A percentile compares a stretch with the other conserved stretches of the same genome.
These are phyloP conservation scores for Nowickia ferox DNA, from an alignment of 2,888 invertebrate genomes.

Conservation along the genomic window DNA sequence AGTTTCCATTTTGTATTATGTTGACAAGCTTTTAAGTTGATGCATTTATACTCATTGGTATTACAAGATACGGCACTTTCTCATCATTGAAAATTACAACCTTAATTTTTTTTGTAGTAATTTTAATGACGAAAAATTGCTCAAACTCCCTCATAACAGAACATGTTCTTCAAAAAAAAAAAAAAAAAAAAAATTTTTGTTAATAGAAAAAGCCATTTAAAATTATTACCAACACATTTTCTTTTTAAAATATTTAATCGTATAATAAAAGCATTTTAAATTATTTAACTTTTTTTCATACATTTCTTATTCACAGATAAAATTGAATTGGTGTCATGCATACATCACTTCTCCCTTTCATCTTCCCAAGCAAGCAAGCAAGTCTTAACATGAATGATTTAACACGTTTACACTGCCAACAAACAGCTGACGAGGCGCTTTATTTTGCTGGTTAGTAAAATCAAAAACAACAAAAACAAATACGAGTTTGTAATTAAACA, in stretches of 20 bases:
- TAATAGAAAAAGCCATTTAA: constrained; percentile 13
- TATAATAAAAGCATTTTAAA: constrained; percentile 29
- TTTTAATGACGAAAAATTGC: too few species aligned
- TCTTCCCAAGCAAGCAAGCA: neutral
- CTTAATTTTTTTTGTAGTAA: too few species aligned
- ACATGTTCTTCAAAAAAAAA: too few species aligned
- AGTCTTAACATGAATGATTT: constrained; percentile 39
- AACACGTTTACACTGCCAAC: constrained; percentile 29
- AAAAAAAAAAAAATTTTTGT: too few species aligned
- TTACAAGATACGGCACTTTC: too few species aligned
- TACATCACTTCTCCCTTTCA: neutral
- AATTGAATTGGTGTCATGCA: constrained; percentile 28
- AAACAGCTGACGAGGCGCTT: constrained; percentile 15
- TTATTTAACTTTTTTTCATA: neutral
- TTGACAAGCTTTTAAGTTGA: too few species aligned
- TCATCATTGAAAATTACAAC: too few species aligned
- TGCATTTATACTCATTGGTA: too few species aligned
- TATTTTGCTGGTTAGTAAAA: neutral
- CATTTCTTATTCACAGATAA: neutral
- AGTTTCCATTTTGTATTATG: too few species aligned
- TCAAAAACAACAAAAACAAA: neutral
- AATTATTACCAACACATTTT: constrained; percentile 33
- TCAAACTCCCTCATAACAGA: too few species aligned
- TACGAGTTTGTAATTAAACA: neutral
- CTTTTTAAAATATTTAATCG: constrained; percentile 10